Base-by-base conservation (phyloP, 1,140 invertebrate genomes). In the Drosophila nigromelanica region DNA sequence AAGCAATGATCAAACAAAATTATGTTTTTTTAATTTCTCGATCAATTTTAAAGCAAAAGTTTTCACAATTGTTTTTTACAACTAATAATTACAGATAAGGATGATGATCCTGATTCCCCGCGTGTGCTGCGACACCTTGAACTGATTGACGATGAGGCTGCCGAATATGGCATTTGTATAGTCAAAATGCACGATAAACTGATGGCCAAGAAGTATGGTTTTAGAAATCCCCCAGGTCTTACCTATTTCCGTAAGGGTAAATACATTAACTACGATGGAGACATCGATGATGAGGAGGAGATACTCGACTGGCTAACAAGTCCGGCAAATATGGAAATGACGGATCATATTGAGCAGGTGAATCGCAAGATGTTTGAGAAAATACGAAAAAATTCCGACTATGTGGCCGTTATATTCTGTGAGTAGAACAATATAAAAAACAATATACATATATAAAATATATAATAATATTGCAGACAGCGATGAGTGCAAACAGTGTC, bases 341-440 rank as follows among this genome's bases (percentile, higher is more conserved):
- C 96, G 2, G 97, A 98, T 93, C 96, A 97, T 61, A 98, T 99
- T 47, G 98, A 99, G 92, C 94, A 96, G 86, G 97, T 98, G 3
- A 99, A 98, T 89, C 94, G 95, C 55, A 98, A 98, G 92, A 98
- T 98, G 97, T 96, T 99, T 83, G 95, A 97, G 51, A 97, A 98
- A 92, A 97, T 98, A 80, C 93, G 97, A 68, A 96, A 98, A 90
- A 95, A 95, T 21, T 97, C 97, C 0, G 97, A 98, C 89, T 98
- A 98, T 90, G 94, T 98, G n/a, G 97, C 97, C 5, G 97, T 98
- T 42, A 97, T 98, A 92, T 97, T 99, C 93, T 98, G 97, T 98
- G 93, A 96, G 96, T 95, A 4, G 1, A 11, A 15, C 2, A 0
- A n/a, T 4, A 2, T 18, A 18, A 18, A 18, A 18, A 11, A 15